Conservation (phyloP, 2,888 invertebrate species). For the Fragum fragum region DNA sequence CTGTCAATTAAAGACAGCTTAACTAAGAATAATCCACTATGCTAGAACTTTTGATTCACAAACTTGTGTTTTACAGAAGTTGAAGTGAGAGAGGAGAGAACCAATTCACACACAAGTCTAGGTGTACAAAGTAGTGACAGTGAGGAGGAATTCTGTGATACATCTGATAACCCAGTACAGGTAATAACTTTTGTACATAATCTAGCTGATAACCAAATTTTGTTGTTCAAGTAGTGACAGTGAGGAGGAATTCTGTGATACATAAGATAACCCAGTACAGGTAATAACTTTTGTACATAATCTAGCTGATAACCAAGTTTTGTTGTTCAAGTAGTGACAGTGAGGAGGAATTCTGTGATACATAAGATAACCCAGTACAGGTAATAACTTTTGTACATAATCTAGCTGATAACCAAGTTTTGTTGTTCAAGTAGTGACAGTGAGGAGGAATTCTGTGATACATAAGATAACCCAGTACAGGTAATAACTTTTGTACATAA, state of each 20-base stretch:
- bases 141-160: constrained; percentile 85
- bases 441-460: constrained; percentile 78
- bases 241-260: constrained; percentile 78
- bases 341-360: constrained; percentile 78
- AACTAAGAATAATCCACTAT: too few relatives aligned
- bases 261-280: too few relatives aligned
- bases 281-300: too few relatives aligned
- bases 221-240: constrained; percentile 72
- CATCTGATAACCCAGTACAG: constrained; percentile 79
- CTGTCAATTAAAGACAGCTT: background rate
- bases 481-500: too few relatives aligned
- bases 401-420: background rate
- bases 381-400: too few relatives aligned
- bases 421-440: constrained; percentile 72
- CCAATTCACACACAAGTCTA: background rate
- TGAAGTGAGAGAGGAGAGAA: background rate
- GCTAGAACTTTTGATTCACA: too few relatives aligned
- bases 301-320: background rate
- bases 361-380: too few relatives aligned
- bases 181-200: constrained; percentile 41
- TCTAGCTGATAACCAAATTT: background rate
- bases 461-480: too few relatives aligned
- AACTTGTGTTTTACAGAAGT: constrained; percentile 10
- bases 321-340: constrained; percentile 72
- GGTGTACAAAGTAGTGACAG: constrained; percentile 73